Evolutionary conservation across 2,888 invertebrate genomes (phyloP).

Genomic region (Epicampocera succincta): DNA sequence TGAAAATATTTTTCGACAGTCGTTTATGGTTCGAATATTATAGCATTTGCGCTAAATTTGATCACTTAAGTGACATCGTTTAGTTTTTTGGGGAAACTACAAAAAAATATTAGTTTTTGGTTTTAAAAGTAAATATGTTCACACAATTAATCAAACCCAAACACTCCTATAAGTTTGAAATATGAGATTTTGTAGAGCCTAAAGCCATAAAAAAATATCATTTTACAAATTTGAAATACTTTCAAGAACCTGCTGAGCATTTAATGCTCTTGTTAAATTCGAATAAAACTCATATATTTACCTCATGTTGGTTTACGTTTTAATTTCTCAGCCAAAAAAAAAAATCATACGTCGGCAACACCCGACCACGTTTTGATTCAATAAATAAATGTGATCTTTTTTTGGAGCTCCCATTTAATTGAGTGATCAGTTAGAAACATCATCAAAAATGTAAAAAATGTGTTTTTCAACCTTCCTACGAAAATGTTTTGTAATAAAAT

Average conservation of each 20-base stretch:
- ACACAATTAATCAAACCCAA: conserved; percentile 62
- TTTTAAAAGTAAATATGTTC: conserved; percentile 41
- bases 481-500: conserved; percentile 56
- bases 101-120: neutral
- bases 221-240: conserved; percentile 56
- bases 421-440: conserved; percentile 64
- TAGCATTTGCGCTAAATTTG: too few relatives aligned
- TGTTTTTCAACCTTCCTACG: conserved; percentile 2
- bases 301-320: conserved; percentile 47
- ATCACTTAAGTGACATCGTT: too few relatives aligned
- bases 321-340: conserved; percentile 38
- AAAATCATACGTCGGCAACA: conserved; percentile 59
- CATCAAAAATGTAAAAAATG: conserved; percentile 56
- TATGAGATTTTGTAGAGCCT: conserved; percentile 25
- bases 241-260: conserved; percentile 54
- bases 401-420: conserved; percentile 62
- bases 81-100: too few relatives aligned
- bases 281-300: conserved; percentile 51
- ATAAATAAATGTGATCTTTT: conserved; percentile 34
- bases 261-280: conserved; percentile 44
- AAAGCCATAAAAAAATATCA: conserved; percentile 66
- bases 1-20: too few relatives aligned
- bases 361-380: conserved; percentile 46
- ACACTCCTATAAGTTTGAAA: neutral
- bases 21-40: too few relatives aligned